Conservation (phyloP, 2,888 invertebrate genomes). For the Chrysopilus asiliformis region DNA sequence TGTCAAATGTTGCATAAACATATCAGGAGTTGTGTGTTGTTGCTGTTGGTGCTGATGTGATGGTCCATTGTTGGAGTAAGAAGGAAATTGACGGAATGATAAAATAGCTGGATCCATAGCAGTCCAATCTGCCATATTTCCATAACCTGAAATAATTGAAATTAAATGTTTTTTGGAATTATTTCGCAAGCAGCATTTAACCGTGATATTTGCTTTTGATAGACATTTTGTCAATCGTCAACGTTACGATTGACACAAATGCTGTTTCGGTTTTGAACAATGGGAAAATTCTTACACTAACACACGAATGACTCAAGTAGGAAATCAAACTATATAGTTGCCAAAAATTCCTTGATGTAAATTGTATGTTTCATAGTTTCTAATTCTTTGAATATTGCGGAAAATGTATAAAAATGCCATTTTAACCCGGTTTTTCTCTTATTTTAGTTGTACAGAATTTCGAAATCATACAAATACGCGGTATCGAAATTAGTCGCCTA, state of each 20-base stretch:
- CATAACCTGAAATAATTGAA: slow-evolving; percentile 32
- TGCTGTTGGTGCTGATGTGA: slow-evolving; percentile 30
- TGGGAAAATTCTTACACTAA: too few relatives aligned
- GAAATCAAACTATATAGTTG: too few relatives aligned
- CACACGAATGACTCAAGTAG: too few relatives aligned
- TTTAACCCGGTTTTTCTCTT: too few relatives aligned
- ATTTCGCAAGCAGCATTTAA: background rate
- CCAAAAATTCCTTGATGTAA: too few relatives aligned
- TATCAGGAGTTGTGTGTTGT: slow-evolving; percentile 21
- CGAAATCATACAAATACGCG: too few relatives aligned
- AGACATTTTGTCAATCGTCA: slow-evolving; percentile 14
- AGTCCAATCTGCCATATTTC: slow-evolving; percentile 69
- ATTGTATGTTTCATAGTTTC: too few relatives aligned
- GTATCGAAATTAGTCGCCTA: too few relatives aligned
- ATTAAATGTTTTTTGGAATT: slow-evolving; percentile 6
- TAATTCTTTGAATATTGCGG: too few relatives aligned
- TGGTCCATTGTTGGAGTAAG: slow-evolving; percentile 29
- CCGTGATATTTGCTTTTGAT: background rate
- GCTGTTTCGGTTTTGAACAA: slow-evolving; percentile 5
- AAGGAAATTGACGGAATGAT: slow-evolving; percentile 35
- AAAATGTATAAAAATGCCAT: too few relatives aligned
- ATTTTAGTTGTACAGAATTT: too few relatives aligned
- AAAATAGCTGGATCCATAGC: slow-evolving; percentile 83
- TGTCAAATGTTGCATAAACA: slow-evolving; percentile 31
- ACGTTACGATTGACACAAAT: slow-evolving; percentile 11